Evolutionary conservation across 2,888 invertebrate species (phyloP), one percentile per base, ranked within the genome.

Genomic region (Germaria angustata): DNA sequence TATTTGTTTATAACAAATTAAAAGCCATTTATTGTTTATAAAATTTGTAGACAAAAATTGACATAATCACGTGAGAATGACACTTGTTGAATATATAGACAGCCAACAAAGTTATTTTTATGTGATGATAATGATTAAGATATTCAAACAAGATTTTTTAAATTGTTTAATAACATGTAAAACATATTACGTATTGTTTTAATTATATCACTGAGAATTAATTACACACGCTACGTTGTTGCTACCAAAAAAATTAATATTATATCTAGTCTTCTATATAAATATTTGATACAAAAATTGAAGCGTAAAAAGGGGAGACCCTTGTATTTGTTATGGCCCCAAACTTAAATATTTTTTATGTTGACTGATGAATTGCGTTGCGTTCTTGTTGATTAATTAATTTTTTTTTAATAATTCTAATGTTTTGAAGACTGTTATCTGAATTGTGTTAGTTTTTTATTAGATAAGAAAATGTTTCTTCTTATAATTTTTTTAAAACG

Each of bases 21-120:
- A 2, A 32, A 41, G 24, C 15, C 9, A n/a, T 13, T 17, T 15
- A 41, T 39, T 41, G 41, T 11, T 61, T 41, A 11, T n/a, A 24
- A 32, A n/a, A 39, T 22, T 41, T 41, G 24, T 24, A 15, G 24
- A 41, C n/a, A 28, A 55, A 32, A 28, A 55, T 32, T 69, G 55
- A 20, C 55, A 32, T 28, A 55, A 63, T 34, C 13, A 63, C 20
- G 9, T 53, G 73, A 73, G 15, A 53, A 15, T 73, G 53, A 73
- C 73, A 63, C 41, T 73, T 73, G 41, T 53, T 59, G 24, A 34
- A 32, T 53, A n/a, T 8, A 11, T 24, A 8, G 8, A 9, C 1
- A 51, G 51, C 51, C 51, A 68, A 53, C 39, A 17, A 51, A 66
- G 8, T 51, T 9, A 57, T 34, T 20, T 34, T 20, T 57, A 57